Percentiles rank a stretch among this genome's conserved stretches.
These are phyloP conservation scores for Epicampocera succincta DNA, from an alignment of 2,888 invertebrate genomes.

Conservation along the genomic window DNA sequence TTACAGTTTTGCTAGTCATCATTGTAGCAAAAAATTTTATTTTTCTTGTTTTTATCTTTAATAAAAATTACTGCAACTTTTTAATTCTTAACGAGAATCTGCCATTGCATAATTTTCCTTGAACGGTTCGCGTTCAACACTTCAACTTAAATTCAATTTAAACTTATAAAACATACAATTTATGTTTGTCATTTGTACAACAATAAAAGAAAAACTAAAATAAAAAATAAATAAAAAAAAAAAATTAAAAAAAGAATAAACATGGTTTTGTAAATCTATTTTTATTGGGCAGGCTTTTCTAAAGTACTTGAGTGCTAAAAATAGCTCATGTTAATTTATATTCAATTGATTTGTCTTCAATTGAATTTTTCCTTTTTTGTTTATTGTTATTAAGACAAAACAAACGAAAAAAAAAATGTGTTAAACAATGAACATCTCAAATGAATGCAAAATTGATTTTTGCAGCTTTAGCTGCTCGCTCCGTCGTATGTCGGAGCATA, in stretches of 20 bases:
- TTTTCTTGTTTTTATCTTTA: slow-evolving; percentile 1
- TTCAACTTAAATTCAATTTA: slow-evolving; percentile 67
- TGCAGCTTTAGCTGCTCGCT: too few relatives aligned
- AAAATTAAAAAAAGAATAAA: slow-evolving; percentile 7
- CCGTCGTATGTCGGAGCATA: too few relatives aligned
- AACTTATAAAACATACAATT: slow-evolving; percentile 43
- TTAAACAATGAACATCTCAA: slow-evolving; percentile 8
- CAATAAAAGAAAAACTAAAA: not conserved
- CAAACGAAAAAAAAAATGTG: slow-evolving; percentile 27
- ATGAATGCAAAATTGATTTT: not conserved
- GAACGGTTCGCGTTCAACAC: slow-evolving; percentile 22
- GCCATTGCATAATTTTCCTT: slow-evolving; percentile 52
- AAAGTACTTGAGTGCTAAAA: slow-evolving; percentile 65
- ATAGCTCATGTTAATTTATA: slow-evolving; percentile 56
- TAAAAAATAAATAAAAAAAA: not conserved
- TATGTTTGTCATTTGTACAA: slow-evolving; percentile 30
- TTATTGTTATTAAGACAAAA: too few relatives aligned
- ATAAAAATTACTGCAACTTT: slow-evolving; percentile 26
- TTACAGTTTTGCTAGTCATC: too few relatives aligned
- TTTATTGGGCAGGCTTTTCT: slow-evolving; percentile 29
- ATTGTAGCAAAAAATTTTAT: not conserved
- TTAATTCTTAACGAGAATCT: slow-evolving; percentile 37
- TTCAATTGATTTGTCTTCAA: slow-evolving; percentile 69
- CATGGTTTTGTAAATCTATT: slow-evolving; percentile 39
- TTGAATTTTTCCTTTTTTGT: slow-evolving; percentile 47